Base-by-base conservation (phyloP, 2,888 invertebrate genomes). In the Zelleria hepariella region DNA sequence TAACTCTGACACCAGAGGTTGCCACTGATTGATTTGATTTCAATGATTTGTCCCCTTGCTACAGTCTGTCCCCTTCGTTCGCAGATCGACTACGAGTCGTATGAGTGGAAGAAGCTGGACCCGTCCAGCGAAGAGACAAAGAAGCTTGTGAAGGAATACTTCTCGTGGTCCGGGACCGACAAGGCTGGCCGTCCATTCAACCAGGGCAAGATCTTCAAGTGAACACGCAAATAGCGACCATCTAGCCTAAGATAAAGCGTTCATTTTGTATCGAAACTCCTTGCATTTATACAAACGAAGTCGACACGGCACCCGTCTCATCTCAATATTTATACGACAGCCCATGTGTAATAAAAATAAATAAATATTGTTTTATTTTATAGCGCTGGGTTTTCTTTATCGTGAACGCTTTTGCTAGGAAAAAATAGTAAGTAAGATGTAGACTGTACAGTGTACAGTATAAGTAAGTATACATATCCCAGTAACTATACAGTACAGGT, bases 161-260 rank as follows among this genome's bases (percentile, higher is more conserved):
- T 98, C 85, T 92, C 95, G 52, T 98, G 97, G 97, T 90, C 91
- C 68, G 98, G 98, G 63, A 81, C 90, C 21, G 97, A 98, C 83
- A 95, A 94, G 78, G 82, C 91, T 58, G 98, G 97, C 62, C 95
- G 98, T 78, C 92, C 93, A 78, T 98, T 98, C 92, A 98, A 98
- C 90, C 97, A 99, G 91, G 99, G 99, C 86, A 99, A 99, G 91
- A 95, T 99, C 86, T 99, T 98, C 92, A 99, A 99, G 91, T 99
- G 75, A 82, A 8, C 66, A 32, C 59, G 5, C 3, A 47, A 4
- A 47, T 47, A 47, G 47, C 15, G 6, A 47, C 47, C 3, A 5
- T 26, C 26, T 4, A 26, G 32, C 6, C 52, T 26, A 52, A 24
- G 21, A 53, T 2, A 6, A 24, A 53, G 8, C 15, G 3, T 25